These are phyloP conservation scores for Pteronura brasiliensis DNA, from an alignment of 2,113 vertebrate genomes.

Conservation along the genomic window DNA sequence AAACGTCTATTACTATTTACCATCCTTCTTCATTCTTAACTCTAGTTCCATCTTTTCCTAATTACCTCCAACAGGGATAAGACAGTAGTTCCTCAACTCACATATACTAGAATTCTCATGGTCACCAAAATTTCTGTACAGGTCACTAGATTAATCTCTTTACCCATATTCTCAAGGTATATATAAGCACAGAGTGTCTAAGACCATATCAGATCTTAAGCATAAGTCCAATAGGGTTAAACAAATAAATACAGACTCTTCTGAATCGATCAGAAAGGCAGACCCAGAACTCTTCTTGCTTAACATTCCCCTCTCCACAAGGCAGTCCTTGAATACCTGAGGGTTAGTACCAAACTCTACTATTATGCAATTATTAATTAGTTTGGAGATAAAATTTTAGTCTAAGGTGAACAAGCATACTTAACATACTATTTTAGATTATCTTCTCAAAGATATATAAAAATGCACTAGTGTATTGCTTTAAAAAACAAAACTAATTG, in stretches of 20 bases:
- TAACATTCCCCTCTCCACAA: not conserved
- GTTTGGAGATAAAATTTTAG: not conserved
- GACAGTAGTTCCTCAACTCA: not conserved
- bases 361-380: not conserved
- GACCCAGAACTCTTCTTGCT: not conserved
- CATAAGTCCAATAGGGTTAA: not conserved
- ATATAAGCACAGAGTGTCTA: not conserved
- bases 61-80: not conserved
- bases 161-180: not conserved
- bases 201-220: not conserved
- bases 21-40: constrained; percentile 19
- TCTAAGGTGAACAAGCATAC: not conserved
- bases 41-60: not conserved
- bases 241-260: not conserved
- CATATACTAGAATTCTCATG: not conserved
- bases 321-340: not conserved
- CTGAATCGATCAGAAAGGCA: not conserved
- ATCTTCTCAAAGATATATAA: not conserved
- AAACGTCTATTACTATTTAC: not conserved
- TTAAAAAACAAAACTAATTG: not conserved
- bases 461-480: not conserved
- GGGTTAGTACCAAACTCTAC: not conserved
- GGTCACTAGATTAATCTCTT: not conserved
- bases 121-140: not conserved
- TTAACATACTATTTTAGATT: not conserved